Evolutionary conservation across 2,888 invertebrate genomes (phyloP).

Genomic region (Caenorhabditis auriculariae): DNA sequence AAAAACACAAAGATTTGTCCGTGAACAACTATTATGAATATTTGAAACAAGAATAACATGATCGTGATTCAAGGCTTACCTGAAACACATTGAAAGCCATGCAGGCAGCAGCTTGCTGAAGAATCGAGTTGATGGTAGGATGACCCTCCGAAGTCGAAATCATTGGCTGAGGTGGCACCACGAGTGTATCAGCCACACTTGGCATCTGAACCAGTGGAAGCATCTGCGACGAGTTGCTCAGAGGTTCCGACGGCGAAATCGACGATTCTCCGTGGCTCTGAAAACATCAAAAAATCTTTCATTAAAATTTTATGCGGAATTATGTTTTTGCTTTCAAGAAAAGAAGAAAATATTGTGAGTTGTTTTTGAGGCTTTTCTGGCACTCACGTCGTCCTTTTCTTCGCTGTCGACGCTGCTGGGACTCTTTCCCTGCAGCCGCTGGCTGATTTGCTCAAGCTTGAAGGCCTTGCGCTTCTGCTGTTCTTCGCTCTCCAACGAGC

Average conservation of each 20-base stretch:
- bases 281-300: neutral
- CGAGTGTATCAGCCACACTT: constrained; percentile 3
- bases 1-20: neutral
- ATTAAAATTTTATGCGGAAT: too few relatives aligned
- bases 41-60: neutral
- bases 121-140: constrained; percentile 9
- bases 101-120: constrained; percentile 25
- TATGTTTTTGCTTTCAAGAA: neutral
- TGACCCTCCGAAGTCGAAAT: neutral
- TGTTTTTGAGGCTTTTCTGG: constrained; percentile 3
- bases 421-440: constrained; percentile 42
- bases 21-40: neutral
- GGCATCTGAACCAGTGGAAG: constrained; percentile 7
- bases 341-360: neutral
- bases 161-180: neutral
- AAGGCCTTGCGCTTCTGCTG: constrained; percentile 81
- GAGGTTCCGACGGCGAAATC: constrained; percentile 25
- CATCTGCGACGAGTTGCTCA: constrained; percentile 13
- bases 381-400: constrained; percentile 35
- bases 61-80: neutral
- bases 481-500: constrained; percentile 24
- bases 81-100: constrained; percentile 12
- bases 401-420: constrained; percentile 32
- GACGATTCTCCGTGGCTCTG: constrained; percentile 23
- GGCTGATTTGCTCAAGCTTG: constrained; percentile 72